Percentiles rank a stretch among this genome's conserved stretches.
These are phyloP conservation scores for Ranitomeya variabilis DNA, from an alignment of 2,113 vertebrate genomes.

Conservation along the genomic window DNA sequence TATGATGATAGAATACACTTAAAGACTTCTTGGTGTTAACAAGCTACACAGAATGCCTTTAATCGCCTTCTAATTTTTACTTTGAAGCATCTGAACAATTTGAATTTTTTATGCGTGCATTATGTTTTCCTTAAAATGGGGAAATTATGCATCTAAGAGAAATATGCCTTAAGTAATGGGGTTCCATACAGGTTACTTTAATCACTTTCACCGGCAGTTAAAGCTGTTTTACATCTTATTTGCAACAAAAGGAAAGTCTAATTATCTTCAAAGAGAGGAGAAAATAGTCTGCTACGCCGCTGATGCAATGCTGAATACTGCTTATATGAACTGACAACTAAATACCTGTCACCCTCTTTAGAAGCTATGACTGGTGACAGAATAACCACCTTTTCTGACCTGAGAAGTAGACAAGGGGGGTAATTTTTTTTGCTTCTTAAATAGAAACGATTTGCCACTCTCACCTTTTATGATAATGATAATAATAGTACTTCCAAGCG, in stretches of 20 bases:
- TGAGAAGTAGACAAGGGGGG: slow-evolving; percentile 70
- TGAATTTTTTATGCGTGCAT: slow-evolving; percentile 85
- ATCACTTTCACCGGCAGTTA: slow-evolving; percentile 92
- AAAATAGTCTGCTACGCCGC: slow-evolving; percentile 88
- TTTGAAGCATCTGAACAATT: slow-evolving; percentile 84
- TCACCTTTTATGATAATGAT: slow-evolving; percentile 65
- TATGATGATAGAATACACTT: slow-evolving; percentile 84
- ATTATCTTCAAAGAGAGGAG: slow-evolving; percentile 89
- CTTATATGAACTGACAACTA: slow-evolving; percentile 92
- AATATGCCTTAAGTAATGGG: slow-evolving; percentile 93
- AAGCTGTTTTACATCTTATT: slow-evolving; percentile 94
- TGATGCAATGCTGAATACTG: slow-evolving; percentile 85
- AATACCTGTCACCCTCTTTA: slow-evolving; percentile 83
- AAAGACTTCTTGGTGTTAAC: slow-evolving; percentile 82
- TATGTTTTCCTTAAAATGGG: slow-evolving; percentile 86
- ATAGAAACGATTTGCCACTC: slow-evolving; percentile 78
- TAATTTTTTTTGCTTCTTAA: slow-evolving; percentile 80
- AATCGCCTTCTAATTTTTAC: slow-evolving; percentile 86
- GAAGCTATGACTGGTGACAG: slow-evolving; percentile 79
- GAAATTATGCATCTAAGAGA: slow-evolving; percentile 87
- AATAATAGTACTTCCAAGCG: slow-evolving; percentile 55
- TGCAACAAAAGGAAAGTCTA: slow-evolving; percentile 89
- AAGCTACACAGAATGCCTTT: slow-evolving; percentile 82
- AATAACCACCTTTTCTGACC: slow-evolving; percentile 83
- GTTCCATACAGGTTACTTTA: slow-evolving; percentile 93